phyloP scores from a whole-genome alignment of 2,797 vertebrate species.

The Champsocephalus gunnari region DNA sequence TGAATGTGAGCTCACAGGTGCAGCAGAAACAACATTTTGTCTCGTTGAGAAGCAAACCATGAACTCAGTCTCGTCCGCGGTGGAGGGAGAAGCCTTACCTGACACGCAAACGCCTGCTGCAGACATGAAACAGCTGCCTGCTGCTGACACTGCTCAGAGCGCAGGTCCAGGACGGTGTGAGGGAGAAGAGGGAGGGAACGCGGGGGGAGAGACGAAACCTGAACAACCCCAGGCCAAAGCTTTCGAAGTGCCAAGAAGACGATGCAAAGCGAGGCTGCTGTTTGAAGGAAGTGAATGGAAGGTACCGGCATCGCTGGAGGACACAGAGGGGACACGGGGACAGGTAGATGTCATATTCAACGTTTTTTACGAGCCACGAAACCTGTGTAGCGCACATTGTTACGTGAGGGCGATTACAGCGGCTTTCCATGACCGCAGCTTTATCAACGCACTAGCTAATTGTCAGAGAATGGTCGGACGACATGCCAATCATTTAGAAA shows the following conservation, averaged over 20 bases:
- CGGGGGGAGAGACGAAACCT: background rate
- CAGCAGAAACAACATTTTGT: slow-evolving; percentile 26
- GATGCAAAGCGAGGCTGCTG: background rate
- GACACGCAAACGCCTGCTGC: slow-evolving; percentile 12
- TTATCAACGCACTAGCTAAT: too few species aligned
- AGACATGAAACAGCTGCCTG: slow-evolving; percentile 19
- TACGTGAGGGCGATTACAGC: too few species aligned
- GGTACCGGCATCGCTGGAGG: slow-evolving; percentile 6
- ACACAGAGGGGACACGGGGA: slow-evolving; percentile 16
- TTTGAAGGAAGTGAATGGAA: slow-evolving; percentile 1
- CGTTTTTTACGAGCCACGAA: too few species aligned
- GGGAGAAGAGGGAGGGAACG: slow-evolving; percentile 6
- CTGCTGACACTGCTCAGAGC: slow-evolving; percentile 17
- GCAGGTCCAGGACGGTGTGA: slow-evolving; percentile 5
- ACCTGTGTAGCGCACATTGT: too few species aligned
- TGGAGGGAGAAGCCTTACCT: slow-evolving; percentile 15
- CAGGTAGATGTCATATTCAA: slow-evolving; percentile 48
- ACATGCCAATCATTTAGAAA: too few species aligned
- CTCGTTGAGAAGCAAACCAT: slow-evolving; percentile 21
- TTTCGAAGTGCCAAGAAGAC: background rate
- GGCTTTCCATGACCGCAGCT: too few species aligned
- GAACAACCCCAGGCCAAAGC: background rate
- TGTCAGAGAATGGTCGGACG: too few species aligned
- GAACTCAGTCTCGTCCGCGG: slow-evolving; percentile 2
- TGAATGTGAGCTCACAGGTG: slow-evolving; percentile 12